These are phyloP conservation scores for Drosophila anceps DNA, from an alignment of 2,888 invertebrate genomes.

Conservation along the genomic window DNA sequence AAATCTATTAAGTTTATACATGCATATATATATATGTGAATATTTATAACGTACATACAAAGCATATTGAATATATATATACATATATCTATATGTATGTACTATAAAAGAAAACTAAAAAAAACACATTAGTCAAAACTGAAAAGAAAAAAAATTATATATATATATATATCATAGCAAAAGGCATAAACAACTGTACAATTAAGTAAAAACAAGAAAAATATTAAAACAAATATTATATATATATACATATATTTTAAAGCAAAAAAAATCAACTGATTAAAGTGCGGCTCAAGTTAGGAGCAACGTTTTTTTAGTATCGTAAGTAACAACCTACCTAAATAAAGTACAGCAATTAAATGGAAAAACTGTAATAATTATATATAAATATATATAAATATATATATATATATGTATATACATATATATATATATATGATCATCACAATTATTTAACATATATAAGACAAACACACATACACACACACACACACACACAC, in stretches of 20 bases:
- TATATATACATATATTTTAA: conserved; percentile 67
- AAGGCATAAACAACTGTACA: conserved; percentile 67
- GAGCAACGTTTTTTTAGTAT: conserved; percentile 69
- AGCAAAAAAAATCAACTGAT: conserved; percentile 68
- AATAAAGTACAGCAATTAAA: conserved; percentile 48
- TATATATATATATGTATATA: conserved; percentile 14
- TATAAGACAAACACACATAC: conserved; percentile 8
- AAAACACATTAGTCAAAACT: conserved; percentile 61
- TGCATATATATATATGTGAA: conserved; percentile 61
- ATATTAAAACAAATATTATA: conserved; percentile 53
- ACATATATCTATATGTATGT: conserved; percentile 28
- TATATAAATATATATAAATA: conserved; percentile 3
- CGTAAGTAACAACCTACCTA: conserved; percentile 80
- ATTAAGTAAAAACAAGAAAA: conserved; percentile 42
- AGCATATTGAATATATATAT: conserved; percentile 32
- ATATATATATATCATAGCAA: conserved; percentile 63
- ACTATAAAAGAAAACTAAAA: conserved; percentile 26
- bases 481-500: conserved; percentile 14
- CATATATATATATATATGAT: not conserved
- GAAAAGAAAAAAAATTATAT: conserved; percentile 35
- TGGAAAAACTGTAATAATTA: conserved; percentile 33
- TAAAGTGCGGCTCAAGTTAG: conserved; percentile 66
- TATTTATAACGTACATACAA: conserved; percentile 58
- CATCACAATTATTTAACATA: conserved; percentile 12
- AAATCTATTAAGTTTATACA: conserved; percentile 78